These are phyloP conservation scores for Brenthis daphne DNA, from an alignment of 2,888 invertebrate genomes.

Conservation along the genomic window DNA sequence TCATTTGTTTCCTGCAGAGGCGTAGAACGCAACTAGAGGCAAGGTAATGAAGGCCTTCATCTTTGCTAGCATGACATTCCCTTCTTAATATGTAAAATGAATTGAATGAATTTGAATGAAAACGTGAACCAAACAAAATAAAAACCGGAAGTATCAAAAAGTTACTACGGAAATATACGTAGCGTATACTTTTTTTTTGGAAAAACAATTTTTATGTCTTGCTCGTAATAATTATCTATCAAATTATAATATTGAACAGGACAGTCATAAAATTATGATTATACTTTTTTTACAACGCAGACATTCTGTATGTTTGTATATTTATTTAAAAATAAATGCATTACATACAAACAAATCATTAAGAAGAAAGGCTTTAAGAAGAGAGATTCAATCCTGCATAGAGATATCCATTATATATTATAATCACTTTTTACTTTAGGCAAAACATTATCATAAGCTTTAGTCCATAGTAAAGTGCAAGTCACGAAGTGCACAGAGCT, in stretches of 20 bases:
- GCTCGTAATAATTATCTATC: neutral
- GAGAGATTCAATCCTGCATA: conserved; percentile 34
- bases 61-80: conserved; percentile 36
- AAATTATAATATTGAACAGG: neutral
- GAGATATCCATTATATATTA: conserved; percentile 26
- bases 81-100: conserved; percentile 20
- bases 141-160: neutral
- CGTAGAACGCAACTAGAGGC: conserved; percentile 39
- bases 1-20: conserved; percentile 40
- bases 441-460: conserved; percentile 68
- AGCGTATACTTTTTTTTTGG: neutral
- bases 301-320: neutral
- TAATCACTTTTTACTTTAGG: conserved; percentile 36
- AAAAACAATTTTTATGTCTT: neutral
- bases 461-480: conserved; percentile 65
- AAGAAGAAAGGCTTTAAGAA: conserved; percentile 23
- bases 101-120: too few species aligned
- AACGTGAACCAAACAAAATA: conserved; percentile 7
- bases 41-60: conserved; percentile 38
- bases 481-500: conserved; percentile 76
- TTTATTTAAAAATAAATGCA: neutral
- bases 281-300: neutral
- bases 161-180: neutral
- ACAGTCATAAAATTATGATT: neutral
- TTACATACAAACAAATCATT: neutral